phyloP scores from a whole-genome alignment of 2,113 vertebrate species.

The Sapajus apella region DNA sequence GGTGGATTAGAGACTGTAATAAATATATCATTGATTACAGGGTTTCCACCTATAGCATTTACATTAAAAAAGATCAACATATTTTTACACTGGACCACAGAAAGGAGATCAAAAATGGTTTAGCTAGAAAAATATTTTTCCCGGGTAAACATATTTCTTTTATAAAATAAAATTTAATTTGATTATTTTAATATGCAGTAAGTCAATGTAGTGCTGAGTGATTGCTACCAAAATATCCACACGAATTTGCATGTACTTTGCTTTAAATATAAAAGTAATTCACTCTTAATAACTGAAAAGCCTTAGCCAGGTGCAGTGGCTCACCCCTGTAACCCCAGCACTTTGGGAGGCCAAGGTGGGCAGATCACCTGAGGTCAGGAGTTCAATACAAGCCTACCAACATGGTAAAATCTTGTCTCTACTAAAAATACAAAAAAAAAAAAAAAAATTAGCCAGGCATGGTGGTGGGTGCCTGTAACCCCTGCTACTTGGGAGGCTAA shows the following conservation, averaged over 20 bases:
- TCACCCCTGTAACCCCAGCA: too few relatives aligned
- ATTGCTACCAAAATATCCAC: not conserved
- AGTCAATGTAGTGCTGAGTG: not conserved
- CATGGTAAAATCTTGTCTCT: too few relatives aligned
- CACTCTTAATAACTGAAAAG: constrained; percentile 6
- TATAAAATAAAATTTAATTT: not conserved
- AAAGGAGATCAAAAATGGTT: not conserved
- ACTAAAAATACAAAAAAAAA: too few relatives aligned
- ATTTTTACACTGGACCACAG: not conserved
- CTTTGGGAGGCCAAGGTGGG: too few relatives aligned
- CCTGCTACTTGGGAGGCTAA: too few relatives aligned
- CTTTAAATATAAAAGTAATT: constrained; percentile 46
- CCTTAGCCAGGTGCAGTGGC: not conserved
- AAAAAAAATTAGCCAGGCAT: too few relatives aligned
- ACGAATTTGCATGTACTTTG: not conserved
- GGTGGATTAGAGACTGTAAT: not conserved
- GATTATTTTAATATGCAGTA: constrained; percentile 34
- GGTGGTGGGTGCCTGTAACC: too few relatives aligned
- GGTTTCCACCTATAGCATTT: not conserved
- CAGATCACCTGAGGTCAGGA: too few relatives aligned
- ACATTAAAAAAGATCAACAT: not conserved
- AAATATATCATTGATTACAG: not conserved
- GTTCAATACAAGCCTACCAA: too few relatives aligned
- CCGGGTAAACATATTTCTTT: not conserved
- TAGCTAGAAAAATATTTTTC: not conserved